Conservation (phyloP, 2,797 vertebrate genomes). For the Darevskia nairensis region DNA sequence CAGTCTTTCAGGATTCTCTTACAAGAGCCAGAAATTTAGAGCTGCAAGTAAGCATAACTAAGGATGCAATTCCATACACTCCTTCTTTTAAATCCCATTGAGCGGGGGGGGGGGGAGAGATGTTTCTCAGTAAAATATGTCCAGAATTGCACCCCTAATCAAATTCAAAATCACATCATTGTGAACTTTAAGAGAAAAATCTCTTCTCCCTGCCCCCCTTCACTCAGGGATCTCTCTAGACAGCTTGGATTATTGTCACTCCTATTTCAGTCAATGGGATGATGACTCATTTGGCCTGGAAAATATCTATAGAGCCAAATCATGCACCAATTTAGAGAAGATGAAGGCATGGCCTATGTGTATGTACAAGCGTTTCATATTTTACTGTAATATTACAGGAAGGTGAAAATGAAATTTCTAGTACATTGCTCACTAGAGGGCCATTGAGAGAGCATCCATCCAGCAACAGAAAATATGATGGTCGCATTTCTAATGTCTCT, state of each 20-base stretch:
- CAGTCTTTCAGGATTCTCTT: background rate
- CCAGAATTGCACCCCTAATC: background rate
- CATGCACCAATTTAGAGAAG: background rate
- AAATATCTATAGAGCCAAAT: background rate
- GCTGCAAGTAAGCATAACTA: background rate
- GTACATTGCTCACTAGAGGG: background rate
- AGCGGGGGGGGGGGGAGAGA: background rate
- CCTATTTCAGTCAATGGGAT: conserved; percentile 27
- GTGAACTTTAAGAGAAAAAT: background rate
- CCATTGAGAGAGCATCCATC: conserved; percentile 21
- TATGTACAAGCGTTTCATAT: conserved; percentile 12
- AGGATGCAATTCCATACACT: background rate
- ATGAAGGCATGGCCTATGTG: background rate
- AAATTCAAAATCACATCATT: background rate
- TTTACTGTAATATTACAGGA: conserved; percentile 26
- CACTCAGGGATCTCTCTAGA: background rate
- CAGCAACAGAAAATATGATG: conserved; percentile 30
- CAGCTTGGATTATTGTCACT: background rate
- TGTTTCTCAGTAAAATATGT: background rate
- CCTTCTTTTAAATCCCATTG: background rate
- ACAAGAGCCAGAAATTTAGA: background rate
- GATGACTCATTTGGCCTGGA: conserved; percentile 11
- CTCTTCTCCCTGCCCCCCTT: background rate
- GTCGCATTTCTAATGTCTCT: conserved; percentile 43
- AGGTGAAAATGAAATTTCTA: conserved; percentile 29